A percentile compares a stretch with the other conserved stretches of the same genome.
These are phyloP conservation scores for Rhizoglyphus robini DNA, from an alignment of 1,140 invertebrate genomes.

Conservation along the genomic window DNA sequence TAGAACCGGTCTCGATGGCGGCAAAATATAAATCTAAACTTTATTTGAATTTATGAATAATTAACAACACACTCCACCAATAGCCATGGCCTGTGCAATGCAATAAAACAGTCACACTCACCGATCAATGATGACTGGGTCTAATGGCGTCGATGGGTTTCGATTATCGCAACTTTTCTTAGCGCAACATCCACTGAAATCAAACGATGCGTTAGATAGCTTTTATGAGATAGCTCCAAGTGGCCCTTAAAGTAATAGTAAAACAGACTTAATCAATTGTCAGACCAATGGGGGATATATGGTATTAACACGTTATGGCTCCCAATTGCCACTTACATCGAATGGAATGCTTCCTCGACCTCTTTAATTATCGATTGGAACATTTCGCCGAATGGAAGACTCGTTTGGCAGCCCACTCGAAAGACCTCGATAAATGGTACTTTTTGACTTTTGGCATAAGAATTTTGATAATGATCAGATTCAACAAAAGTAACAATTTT, in stretches of 20 bases:
- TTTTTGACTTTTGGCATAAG: too few relatives aligned
- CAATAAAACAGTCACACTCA: constrained; percentile 47
- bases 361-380: not conserved
- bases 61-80: not conserved
- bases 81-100: not conserved
- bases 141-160: constrained; percentile 98
- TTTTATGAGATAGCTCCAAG: not conserved
- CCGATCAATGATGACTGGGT: constrained; percentile 99
- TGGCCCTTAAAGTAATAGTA: not conserved
- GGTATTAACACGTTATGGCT: not conserved
- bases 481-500: too few relatives aligned
- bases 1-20: too few relatives aligned
- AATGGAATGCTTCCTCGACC: not conserved
- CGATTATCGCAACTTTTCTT: constrained; percentile 99
- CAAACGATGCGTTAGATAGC: constrained; percentile 20
- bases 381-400: not conserved
- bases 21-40: not conserved
- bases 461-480: too few relatives aligned
- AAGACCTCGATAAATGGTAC: too few relatives aligned
- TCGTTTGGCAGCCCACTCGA: too few relatives aligned
- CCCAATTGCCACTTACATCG: constrained; percentile 12
- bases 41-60: constrained; percentile 4
- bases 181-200: constrained; percentile 91
- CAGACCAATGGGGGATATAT: not conserved
- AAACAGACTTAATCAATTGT: not conserved